Evolutionary conservation across 1,140 invertebrate genomes (phyloP).

Genomic region (Pomacea maculata): DNA sequence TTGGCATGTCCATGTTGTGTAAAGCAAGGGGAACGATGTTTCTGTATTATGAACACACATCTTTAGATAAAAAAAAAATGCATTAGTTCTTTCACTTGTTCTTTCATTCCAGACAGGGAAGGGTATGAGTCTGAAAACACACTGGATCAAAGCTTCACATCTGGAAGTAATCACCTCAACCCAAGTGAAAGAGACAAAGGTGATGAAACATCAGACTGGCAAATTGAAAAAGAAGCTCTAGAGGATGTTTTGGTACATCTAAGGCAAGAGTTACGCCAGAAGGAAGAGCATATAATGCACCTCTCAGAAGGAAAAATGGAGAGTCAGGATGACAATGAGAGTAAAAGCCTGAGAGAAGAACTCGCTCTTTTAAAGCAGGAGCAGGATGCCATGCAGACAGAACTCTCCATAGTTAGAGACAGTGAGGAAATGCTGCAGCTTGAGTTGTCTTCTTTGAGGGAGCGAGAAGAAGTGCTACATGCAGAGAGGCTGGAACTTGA

Average conservation of each 20-base stretch:
- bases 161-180: background rate
- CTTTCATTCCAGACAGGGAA: background rate
- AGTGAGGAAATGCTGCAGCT: conserved; percentile 44
- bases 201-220: conserved; percentile 54
- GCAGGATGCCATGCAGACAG: conserved; percentile 20
- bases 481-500: conserved; percentile 56
- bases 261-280: conserved; percentile 45
- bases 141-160: conserved; percentile 12
- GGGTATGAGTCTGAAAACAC: conserved; percentile 11
- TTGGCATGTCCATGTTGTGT: too few relatives aligned
- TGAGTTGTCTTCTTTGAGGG: conserved; percentile 34
- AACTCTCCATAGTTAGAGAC: conserved; percentile 30
- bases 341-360: conserved; percentile 11
- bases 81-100: too few relatives aligned
- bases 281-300: conserved; percentile 40
- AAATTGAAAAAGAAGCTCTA: conserved; percentile 58
- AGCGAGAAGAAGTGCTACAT: background rate
- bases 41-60: too few relatives aligned
- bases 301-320: background rate
- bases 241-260: conserved; percentile 56
- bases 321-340: background rate
- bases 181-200: conserved; percentile 18
- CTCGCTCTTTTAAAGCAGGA: conserved; percentile 19
- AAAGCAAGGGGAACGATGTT: too few relatives aligned
- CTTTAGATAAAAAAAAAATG: too few relatives aligned